A percentile compares a stretch with the other conserved stretches of the same genome.
phyloP scores from a whole-genome alignment of 2,888 invertebrate genomes.

The Oscheius myriophilus region DNA sequence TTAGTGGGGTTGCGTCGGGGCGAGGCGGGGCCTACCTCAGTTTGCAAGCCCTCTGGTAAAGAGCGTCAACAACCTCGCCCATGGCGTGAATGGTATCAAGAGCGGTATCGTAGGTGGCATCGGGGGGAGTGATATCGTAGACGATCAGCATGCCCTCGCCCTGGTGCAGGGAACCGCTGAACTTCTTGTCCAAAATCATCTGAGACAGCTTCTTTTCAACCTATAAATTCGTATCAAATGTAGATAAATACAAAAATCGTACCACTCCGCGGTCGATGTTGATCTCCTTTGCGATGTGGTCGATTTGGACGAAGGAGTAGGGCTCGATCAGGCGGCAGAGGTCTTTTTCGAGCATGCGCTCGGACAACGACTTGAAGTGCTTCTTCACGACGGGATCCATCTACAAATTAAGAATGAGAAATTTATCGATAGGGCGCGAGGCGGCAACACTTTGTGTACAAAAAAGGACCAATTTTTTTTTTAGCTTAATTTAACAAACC shows the following conservation, averaged over 20 bases:
- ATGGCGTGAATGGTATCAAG: slow-evolving; percentile 97
- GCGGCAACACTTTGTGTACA: background rate
- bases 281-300: slow-evolving; percentile 66
- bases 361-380: slow-evolving; percentile 94
- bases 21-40: slow-evolving; percentile 72
- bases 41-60: slow-evolving; percentile 99
- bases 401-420: slow-evolving; percentile 79
- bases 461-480: background rate
- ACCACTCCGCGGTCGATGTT: slow-evolving; percentile 71
- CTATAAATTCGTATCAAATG: slow-evolving; percentile 51
- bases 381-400: slow-evolving; percentile 94
- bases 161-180: slow-evolving; percentile 85
- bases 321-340: slow-evolving; percentile 92
- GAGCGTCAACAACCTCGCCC: slow-evolving; percentile 92
- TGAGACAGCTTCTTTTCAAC: slow-evolving; percentile 99
- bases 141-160: slow-evolving; percentile 97
- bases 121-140: slow-evolving; percentile 91
- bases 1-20: background rate
- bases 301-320: slow-evolving; percentile 87
- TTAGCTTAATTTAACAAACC: too few species aligned
- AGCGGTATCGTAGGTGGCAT: slow-evolving; percentile 96
- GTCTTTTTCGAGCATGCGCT: slow-evolving; percentile 96
- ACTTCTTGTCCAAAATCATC: slow-evolving; percentile 98
- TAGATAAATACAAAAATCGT: background rate
- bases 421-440: slow-evolving; percentile 85